Percentiles rank a stretch among this genome's conserved stretches.
Evolutionary conservation across 1,140 invertebrate species (phyloP).

Genomic region (Manduca sexta): DNA sequence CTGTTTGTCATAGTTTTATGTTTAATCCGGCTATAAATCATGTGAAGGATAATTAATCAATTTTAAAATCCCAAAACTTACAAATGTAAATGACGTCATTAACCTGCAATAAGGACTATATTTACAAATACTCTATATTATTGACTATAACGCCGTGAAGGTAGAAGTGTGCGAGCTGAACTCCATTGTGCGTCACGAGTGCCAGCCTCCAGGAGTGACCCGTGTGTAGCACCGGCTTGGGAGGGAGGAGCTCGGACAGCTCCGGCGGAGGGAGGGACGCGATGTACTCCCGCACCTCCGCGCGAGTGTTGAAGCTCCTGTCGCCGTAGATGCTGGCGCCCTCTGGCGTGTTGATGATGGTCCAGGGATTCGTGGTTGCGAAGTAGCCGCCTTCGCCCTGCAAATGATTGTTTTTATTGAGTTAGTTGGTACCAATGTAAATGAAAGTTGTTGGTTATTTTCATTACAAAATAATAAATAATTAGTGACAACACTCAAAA

Average conservation of each 20-base stretch:
- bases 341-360: slow-evolving; percentile 23
- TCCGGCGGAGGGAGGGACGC: slow-evolving; percentile 19
- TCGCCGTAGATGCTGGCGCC: slow-evolving; percentile 29
- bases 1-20: no score
- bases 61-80: no score
- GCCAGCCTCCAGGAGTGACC: slow-evolving; percentile 23
- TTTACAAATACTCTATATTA: slow-evolving; percentile 49
- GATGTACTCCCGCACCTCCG: slow-evolving; percentile 26
- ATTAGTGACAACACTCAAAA: no score
- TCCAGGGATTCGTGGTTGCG: slow-evolving; percentile 41
- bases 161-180: slow-evolving; percentile 41
- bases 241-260: slow-evolving; percentile 11
- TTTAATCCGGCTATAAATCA: no score
- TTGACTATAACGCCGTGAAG: slow-evolving; percentile 28
- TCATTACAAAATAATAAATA: no score
- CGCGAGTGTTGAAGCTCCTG: slow-evolving; percentile 27
- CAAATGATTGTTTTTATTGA: no score
- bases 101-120: no score
- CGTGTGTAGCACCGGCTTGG: slow-evolving; percentile 25
- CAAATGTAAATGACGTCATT: no score
- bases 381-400: slow-evolving; percentile 58
- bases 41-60: no score
- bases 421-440: no score
- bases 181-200: slow-evolving; percentile 35
- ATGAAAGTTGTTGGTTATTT: no score